Base-by-base conservation (phyloP, 2,113 vertebrate genomes). In the Uropsilus gracilis region DNA sequence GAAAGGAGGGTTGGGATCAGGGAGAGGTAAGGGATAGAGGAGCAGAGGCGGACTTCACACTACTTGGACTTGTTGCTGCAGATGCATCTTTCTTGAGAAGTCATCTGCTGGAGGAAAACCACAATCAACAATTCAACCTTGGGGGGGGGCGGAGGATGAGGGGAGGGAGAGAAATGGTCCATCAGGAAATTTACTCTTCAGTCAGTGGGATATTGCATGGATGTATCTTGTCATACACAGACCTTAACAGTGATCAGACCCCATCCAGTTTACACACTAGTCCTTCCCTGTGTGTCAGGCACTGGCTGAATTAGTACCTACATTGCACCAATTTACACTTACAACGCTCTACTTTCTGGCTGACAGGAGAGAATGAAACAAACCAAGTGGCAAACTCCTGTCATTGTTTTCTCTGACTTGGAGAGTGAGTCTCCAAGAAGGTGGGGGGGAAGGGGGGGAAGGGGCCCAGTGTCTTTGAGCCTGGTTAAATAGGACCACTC, bases 161-260 rank as follows among this genome's bases (percentile, higher is more conserved):
- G 85, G 55, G 55, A 3, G 18, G 53, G 32, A 86, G 28, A 17
- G 72, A 14, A 75, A 44, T 11, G 0, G 2, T 30, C 50, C 55
- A 34, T 24, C 39, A 63, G 76, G 34, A 78, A n/a, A 14, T 0
- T n/a, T 30, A 34, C 10, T 5, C 0, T 14, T 32, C 32, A 17
- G 80, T n/a, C 30, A 42, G 1, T 46, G 7, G 53, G 57, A 42
- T 2, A 30, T 10, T 8, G 12, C 30, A 17, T 50, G 0, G 0
- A 11, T 22, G 34, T 8, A 2, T 39, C 32, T 77, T 73, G 4
- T 42, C 68, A 14, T 44, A 48, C 63, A 46, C 4, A 20, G 5
- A 12, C n/a, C 32, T n/a, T 80, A n/a, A n/a, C 10, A 7, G 46
- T 46, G 39, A 59, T 50, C 22, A 63, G 76, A 53, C 8, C 76